A percentile compares a stretch with the other conserved stretches of the same genome.
Evolutionary conservation across 1,140 invertebrate species (phyloP).

Genomic region (Drosophila sturtevanti): DNA sequence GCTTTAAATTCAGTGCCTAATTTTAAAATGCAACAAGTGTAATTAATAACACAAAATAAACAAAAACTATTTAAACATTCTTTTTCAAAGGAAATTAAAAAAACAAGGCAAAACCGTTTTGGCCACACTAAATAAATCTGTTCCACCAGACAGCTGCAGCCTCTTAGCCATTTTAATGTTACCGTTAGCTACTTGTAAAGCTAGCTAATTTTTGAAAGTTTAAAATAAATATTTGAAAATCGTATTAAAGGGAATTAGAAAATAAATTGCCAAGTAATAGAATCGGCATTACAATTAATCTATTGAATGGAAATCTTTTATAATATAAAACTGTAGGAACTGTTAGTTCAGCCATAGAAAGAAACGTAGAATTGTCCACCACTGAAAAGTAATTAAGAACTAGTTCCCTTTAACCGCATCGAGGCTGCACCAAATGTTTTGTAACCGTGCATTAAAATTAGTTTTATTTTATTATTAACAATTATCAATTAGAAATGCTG

Average conservation of each 20-base stretch:
- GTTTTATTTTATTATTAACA: conserved; percentile 28
- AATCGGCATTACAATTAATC: not conserved
- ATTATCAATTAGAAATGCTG: conserved; percentile 69
- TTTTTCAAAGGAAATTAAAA: conserved; percentile 6
- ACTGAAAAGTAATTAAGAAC: not conserved
- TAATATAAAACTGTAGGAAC: too few species aligned
- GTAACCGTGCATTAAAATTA: conserved; percentile 35
- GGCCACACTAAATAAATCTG: not conserved
- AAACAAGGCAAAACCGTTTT: not conserved
- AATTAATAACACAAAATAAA: conserved; percentile 5
- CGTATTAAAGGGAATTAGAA: not conserved
- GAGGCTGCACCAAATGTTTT: conserved; percentile 42
- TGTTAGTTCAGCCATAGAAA: not conserved
- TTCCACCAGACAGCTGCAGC: too few species aligned
- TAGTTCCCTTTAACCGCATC: not conserved
- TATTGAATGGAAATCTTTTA: not conserved
- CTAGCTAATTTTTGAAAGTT: not conserved
- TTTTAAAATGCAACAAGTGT: not conserved
- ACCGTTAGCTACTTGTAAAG: not conserved
- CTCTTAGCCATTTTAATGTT: too few species aligned
- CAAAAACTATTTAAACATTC: conserved; percentile 6
- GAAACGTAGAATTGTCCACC: not conserved
- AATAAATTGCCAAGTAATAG: not conserved
- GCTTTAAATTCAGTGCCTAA: not conserved
- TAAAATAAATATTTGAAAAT: not conserved